Evolutionary conservation across 37 sponge, comb jelly and placozoan genomes (phyloP).

Genomic region (Haliclona indistincta): DNA sequence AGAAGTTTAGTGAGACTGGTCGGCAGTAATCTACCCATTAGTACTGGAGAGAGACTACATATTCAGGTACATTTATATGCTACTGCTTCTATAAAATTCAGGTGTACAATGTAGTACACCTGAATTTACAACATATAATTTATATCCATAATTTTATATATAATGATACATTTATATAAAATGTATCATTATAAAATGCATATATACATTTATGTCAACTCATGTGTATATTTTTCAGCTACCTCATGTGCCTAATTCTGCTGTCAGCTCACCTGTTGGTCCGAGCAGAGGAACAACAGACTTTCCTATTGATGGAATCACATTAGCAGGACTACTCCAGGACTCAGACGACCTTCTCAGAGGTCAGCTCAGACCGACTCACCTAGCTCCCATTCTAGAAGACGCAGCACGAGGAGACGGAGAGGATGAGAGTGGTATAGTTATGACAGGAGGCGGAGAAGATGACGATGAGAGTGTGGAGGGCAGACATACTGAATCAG

Average conservation of each 20-base stretch:
- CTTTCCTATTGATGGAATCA: background rate
- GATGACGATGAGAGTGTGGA: no score
- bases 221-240: background rate
- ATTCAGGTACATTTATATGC: conserved; percentile 35
- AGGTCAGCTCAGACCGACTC: background rate
- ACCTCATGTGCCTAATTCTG: background rate
- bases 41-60: conserved; percentile 31
- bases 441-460: background rate
- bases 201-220: no score
- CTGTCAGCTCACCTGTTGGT: background rate
- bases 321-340: background rate
- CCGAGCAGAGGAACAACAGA: background rate
- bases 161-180: no score
- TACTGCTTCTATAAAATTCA: no score
- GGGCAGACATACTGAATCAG: no score
- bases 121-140: no score
- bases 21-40: conserved; percentile 58
- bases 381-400: background rate
- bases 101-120: no score
- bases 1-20: conserved; percentile 64
- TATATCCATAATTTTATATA: no score
- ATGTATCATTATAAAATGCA: no score
- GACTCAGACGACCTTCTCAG: background rate
- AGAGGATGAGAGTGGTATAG: background rate
- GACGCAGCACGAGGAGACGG: background rate